phyloP scores from a whole-genome alignment of 2,888 invertebrate species.

The Leucoma salicis region DNA sequence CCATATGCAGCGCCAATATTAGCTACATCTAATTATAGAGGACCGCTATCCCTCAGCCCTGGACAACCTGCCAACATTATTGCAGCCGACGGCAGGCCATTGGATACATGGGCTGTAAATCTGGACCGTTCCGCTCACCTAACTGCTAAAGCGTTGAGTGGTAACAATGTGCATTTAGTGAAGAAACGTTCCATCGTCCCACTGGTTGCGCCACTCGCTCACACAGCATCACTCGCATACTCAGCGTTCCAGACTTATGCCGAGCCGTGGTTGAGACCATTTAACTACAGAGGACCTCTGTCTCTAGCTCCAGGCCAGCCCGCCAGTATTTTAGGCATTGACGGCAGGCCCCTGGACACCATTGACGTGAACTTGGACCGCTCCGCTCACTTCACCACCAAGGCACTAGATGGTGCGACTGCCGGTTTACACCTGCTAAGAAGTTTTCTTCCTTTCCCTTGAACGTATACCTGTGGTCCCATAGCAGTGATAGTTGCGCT shows the following conservation, averaged over 20 bases:
- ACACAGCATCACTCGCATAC: conserved; percentile 9
- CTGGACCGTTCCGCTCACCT: conserved; percentile 63
- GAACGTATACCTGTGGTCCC: no score
- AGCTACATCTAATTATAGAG: conserved; percentile 56
- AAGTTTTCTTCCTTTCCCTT: no score
- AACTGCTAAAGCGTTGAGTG: conserved; percentile 54
- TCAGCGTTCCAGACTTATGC: conserved; percentile 6
- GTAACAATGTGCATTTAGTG: conserved; percentile 43
- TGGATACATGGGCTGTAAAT: conserved; percentile 70
- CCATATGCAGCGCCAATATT: conserved; percentile 27
- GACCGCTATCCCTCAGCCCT: conserved; percentile 66
- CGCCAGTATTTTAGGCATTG: conserved; percentile 62
- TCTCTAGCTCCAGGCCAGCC: conserved; percentile 71
- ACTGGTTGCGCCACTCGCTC: conserved; percentile 30
- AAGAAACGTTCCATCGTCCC: conserved; percentile 57
- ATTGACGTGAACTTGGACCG: conserved; percentile 70
- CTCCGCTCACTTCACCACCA: conserved; percentile 58
- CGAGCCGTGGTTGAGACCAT: conserved; percentile 31
- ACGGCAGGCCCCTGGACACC: conserved; percentile 71
- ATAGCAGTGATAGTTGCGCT: conserved; percentile 15
- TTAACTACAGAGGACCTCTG: conserved; percentile 63
- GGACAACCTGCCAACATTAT: conserved; percentile 69
- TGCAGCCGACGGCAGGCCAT: conserved; percentile 65
- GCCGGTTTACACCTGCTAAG: conserved; percentile 48
- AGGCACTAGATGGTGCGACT: conserved; percentile 46